phyloP scores from a whole-genome alignment of 2,797 vertebrate genomes.

The Oceanodroma leucorhoa region DNA sequence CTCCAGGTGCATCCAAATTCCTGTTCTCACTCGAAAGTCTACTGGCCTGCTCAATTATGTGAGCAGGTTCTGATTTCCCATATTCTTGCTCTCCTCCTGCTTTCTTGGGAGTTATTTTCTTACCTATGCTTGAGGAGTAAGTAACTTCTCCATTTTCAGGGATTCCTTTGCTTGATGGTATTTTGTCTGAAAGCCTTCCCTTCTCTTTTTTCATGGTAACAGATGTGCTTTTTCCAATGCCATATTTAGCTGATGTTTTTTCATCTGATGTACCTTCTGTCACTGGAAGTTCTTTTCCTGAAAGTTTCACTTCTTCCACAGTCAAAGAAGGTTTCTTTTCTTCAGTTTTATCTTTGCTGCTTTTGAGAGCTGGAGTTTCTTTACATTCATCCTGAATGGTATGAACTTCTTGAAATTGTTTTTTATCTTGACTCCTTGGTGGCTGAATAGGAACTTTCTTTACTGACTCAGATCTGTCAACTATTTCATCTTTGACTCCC shows the following conservation, averaged over 20 bases:
- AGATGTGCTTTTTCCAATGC: not conserved
- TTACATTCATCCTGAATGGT: not conserved
- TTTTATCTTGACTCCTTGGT: not conserved
- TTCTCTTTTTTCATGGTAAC: slow-evolving; percentile 71
- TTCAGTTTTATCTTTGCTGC: not conserved
- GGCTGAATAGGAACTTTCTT: not conserved
- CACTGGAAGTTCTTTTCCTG: not conserved
- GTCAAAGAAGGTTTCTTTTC: slow-evolving; percentile 4
- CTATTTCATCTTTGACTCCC: not conserved
- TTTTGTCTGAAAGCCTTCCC: slow-evolving; percentile 70
- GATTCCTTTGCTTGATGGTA: slow-evolving; percentile 19
- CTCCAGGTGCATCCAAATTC: slow-evolving; percentile 69
- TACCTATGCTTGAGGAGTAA: slow-evolving; percentile 31
- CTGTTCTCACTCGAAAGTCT: slow-evolving; percentile 75
- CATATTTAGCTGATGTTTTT: not conserved
- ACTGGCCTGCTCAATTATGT: slow-evolving; percentile 66
- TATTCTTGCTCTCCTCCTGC: slow-evolving; percentile 72
- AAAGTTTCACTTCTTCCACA: not conserved
- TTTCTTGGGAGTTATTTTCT: slow-evolving; percentile 74
- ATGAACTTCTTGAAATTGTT: not conserved
- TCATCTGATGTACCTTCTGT: not conserved
- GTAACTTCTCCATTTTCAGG: slow-evolving; percentile 51
- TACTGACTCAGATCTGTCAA: not conserved
- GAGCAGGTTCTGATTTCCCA: slow-evolving; percentile 80
- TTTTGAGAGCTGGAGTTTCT: not conserved